Conservation (phyloP, 2,113 vertebrate genomes). For the Rhinolophus sinicus region DNA sequence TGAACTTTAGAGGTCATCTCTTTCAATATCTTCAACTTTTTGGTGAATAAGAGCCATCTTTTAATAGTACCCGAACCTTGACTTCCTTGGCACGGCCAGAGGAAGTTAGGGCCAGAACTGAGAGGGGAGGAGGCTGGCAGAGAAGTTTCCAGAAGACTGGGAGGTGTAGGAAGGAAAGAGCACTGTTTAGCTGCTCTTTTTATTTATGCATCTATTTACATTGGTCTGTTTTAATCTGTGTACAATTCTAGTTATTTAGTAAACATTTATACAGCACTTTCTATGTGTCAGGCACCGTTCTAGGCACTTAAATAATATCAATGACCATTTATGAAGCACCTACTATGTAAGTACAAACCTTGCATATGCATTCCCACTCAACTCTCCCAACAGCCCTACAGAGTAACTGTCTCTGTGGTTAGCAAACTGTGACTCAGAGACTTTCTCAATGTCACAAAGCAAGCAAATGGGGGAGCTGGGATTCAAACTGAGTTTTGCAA, state of each 20-base stretch:
- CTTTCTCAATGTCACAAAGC: background rate
- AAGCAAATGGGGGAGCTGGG: background rate
- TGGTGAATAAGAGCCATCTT: background rate
- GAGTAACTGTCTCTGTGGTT: background rate
- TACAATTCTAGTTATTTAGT: background rate
- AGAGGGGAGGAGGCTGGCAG: background rate
- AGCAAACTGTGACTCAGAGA: slow-evolving; percentile 7
- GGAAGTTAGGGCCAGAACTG: slow-evolving; percentile 3
- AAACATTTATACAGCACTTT: background rate
- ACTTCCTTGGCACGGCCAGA: background rate
- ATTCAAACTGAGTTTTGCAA: background rate
- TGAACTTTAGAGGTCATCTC: background rate
- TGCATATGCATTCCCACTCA: background rate
- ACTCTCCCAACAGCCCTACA: background rate
- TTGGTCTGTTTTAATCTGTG: background rate
- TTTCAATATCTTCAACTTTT: background rate
- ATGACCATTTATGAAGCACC: background rate
- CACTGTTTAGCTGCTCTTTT: background rate
- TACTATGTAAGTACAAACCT: background rate
- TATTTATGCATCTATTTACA: background rate
- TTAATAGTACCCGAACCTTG: background rate
- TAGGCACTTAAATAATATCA: background rate
- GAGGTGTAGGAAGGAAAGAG: background rate
- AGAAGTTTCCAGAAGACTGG: background rate
- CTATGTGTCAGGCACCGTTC: background rate